Base-by-base conservation (phyloP, 2,888 invertebrate genomes). In the Campoplex nolae region DNA sequence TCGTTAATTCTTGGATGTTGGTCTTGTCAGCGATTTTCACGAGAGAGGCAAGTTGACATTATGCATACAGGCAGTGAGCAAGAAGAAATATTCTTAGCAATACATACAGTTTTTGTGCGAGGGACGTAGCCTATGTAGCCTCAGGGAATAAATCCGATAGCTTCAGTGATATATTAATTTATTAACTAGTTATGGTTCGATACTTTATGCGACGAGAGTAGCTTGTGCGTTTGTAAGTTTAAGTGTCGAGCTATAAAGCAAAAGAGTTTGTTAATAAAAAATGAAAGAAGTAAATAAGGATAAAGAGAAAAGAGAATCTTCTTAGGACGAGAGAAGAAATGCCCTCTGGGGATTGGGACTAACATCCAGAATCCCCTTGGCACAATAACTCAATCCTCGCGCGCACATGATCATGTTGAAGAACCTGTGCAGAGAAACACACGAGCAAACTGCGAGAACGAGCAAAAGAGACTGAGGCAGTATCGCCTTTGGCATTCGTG, bases 121-220 rank as follows among this genome's bases (percentile, higher is more conserved):
- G 56, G 70, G 58, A 62, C 23, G 23, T 58, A 13, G 51, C 56
- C 38, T 23, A 23, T 18, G 28, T 70, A 68, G 86, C 83, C 84
- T 62, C 2, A 32, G 32, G 83, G 84, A 83, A 81, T 83, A 83
- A 83, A 75, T 77, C 78, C 81, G 77, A 81, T 84, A 86, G 67
- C 80, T 54, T 68, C 91, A 88, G 91, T 92, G 93, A 93, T 93
- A 91, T 92, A 93, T 93, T 93, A 93, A 93, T 93, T 93, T 92
- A 93, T 93, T 91, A 92, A 92, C 91, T 92, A 92, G 91, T 91
- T 92, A 91, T 91, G 91, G 92, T 92, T 91, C 23, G 88, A 90
- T 89, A 88, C 87, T 90, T 90, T 88, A 89, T 90, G 88, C 90
- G 88, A 45, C 76, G 42, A 32, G 70, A 32, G 73, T 70, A 62